phyloP scores from a whole-genome alignment of 2,113 vertebrate genomes.

The Bubalus kerabau region DNA sequence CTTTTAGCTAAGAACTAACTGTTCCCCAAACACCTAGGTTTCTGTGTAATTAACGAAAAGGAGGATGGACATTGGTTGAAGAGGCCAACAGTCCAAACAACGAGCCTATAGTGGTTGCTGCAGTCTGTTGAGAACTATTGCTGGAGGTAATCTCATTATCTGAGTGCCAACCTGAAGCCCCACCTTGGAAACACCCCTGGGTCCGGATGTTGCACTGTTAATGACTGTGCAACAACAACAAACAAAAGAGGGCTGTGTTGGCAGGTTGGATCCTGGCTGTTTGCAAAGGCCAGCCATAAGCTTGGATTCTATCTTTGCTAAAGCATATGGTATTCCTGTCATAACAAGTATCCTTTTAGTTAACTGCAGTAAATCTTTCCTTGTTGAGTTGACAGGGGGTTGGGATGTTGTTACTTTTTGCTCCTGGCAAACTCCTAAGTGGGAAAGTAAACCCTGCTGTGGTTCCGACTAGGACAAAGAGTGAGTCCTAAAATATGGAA shows the following conservation, averaged over 20 bases:
- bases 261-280: not conserved
- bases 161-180: not conserved
- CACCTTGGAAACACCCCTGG: not conserved
- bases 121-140: not conserved
- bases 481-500: not conserved
- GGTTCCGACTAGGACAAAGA: not conserved
- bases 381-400: not conserved
- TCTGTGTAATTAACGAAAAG: not conserved
- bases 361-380: not conserved
- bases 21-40: not conserved
- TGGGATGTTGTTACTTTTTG: slow-evolving; percentile 6
- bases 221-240: not conserved
- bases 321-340: not conserved
- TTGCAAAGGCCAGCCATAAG: not conserved
- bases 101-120: not conserved
- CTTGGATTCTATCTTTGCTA: not conserved
- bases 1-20: not conserved
- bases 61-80: not conserved
- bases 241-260: not conserved
- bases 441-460: not conserved
- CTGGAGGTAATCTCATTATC: not conserved
- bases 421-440: not conserved
- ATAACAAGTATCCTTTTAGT: not conserved
- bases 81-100: not conserved
- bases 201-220: not conserved